Evolutionary conservation across 2,888 invertebrate species (phyloP).

Genomic region (Aethes cnicana): DNA sequence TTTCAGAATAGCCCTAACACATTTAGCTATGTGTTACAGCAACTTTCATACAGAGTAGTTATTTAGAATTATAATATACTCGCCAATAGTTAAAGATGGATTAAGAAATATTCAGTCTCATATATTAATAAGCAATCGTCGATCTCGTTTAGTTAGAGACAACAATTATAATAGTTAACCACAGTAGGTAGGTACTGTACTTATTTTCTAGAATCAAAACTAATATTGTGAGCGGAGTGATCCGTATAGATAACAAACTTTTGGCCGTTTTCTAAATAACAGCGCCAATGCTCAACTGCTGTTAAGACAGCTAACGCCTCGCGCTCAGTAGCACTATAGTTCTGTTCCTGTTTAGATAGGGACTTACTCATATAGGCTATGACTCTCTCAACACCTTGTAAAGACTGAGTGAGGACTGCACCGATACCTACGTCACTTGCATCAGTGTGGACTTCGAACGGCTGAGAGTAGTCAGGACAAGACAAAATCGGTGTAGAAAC

Average conservation of each 20-base stretch:
- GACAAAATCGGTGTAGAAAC: constrained; percentile 15
- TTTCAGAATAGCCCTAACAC: no score
- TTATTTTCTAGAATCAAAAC: no score
- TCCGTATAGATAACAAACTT: neutral
- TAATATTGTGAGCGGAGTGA: no score
- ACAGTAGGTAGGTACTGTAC: no score
- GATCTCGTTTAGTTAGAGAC: no score
- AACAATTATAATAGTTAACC: no score
- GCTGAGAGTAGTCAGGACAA: constrained; percentile 10
- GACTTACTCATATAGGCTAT: constrained; percentile 3
- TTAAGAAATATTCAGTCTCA: no score
- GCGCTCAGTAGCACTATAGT: neutral
- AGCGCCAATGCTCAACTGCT: neutral
- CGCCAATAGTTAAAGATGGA: no score
- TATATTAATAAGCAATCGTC: no score
- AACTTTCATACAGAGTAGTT: no score
- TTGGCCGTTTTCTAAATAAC: constrained; percentile 1
- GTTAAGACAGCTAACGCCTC: neutral
- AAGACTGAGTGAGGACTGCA: neutral
- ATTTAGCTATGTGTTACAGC: no score
- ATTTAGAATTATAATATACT: no score
- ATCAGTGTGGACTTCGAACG: constrained; percentile 15
- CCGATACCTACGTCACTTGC: constrained; percentile 3
- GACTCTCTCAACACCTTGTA: neutral
- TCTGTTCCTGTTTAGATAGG: neutral